Percentiles rank a stretch among this genome's conserved stretches.
Evolutionary conservation across 1,140 invertebrate species (phyloP).

Genomic region (Atta colombica): DNA sequence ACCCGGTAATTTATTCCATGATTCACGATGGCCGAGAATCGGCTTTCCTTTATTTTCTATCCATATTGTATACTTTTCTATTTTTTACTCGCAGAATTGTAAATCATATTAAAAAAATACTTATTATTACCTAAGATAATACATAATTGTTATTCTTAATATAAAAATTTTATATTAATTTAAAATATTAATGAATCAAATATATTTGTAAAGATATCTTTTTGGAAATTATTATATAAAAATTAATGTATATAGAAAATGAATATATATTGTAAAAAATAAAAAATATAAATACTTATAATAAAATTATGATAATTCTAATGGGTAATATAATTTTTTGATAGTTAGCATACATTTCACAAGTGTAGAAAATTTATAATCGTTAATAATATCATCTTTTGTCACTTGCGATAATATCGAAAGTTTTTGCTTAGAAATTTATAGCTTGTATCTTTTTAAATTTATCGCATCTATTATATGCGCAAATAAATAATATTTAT

Average conservation of each 20-base stretch:
- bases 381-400: slow-evolving; percentile 24
- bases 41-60: slow-evolving; percentile 44
- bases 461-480: slow-evolving; percentile 33
- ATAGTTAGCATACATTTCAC: background rate
- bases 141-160: too few species aligned
- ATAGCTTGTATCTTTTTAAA: background rate
- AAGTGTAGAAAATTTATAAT: background rate
- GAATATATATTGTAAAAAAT: background rate
- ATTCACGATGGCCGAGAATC: slow-evolving; percentile 31
- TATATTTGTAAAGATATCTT: background rate
- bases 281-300: background rate
- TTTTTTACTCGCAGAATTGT: background rate
- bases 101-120: slow-evolving; percentile 2
- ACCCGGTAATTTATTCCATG: slow-evolving; percentile 57
- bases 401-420: slow-evolving; percentile 21
- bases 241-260: background rate
- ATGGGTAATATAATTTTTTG: background rate
- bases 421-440: slow-evolving; percentile 1
- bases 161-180: slow-evolving; percentile 6
- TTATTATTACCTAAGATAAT: background rate
- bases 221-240: background rate
- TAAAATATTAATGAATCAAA: background rate
- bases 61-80: background rate
- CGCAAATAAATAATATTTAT: slow-evolving; percentile 39
- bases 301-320: background rate